Evolutionary conservation across 2,888 invertebrate species (phyloP).

Genomic region (Sclerodermus sp.): DNA sequence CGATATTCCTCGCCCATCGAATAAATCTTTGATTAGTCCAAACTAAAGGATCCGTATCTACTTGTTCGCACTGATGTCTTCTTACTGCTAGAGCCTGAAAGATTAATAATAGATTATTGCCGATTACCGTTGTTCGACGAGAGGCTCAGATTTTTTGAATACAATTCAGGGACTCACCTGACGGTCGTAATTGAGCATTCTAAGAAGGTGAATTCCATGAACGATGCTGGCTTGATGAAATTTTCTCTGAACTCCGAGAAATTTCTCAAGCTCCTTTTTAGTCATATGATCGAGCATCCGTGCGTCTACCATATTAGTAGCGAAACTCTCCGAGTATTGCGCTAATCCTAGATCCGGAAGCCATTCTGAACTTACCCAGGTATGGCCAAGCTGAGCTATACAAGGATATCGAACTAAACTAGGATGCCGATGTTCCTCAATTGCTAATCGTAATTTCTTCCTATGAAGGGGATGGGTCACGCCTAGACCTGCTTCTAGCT

Average conservation of each 20-base stretch:
- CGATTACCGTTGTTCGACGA: neutral
- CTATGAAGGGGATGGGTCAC: constrained; percentile 90
- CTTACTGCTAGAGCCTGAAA: constrained; percentile 80
- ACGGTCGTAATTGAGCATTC: constrained; percentile 90
- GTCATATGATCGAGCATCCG: constrained; percentile 90
- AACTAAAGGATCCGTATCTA: constrained; percentile 88
- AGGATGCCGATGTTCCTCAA: constrained; percentile 89
- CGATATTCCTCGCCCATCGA: constrained; percentile 91
- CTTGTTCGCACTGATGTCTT: constrained; percentile 83
- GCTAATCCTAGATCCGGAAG: constrained; percentile 87
- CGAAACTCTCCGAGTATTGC: constrained; percentile 86
- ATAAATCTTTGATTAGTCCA: constrained; percentile 96
- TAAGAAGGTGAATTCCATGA: constrained; percentile 87
- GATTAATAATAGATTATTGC: too few relatives aligned
- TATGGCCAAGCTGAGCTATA: constrained; percentile 84
- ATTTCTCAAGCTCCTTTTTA: constrained; percentile 92
- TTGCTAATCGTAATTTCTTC: constrained; percentile 88
- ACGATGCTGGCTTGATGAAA: constrained; percentile 94
- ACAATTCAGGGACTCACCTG: constrained; percentile 63
- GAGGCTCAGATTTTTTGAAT: neutral
- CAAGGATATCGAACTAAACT: constrained; percentile 84
- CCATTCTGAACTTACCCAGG: constrained; percentile 94
- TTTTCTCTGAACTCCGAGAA: constrained; percentile 87
- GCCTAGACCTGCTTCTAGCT: constrained; percentile 88
- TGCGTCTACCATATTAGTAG: constrained; percentile 89